A percentile compares a stretch with the other conserved stretches of the same genome.
phyloP scores from a whole-genome alignment of 2,797 vertebrate genomes.

The Lerista edwardsae region DNA sequence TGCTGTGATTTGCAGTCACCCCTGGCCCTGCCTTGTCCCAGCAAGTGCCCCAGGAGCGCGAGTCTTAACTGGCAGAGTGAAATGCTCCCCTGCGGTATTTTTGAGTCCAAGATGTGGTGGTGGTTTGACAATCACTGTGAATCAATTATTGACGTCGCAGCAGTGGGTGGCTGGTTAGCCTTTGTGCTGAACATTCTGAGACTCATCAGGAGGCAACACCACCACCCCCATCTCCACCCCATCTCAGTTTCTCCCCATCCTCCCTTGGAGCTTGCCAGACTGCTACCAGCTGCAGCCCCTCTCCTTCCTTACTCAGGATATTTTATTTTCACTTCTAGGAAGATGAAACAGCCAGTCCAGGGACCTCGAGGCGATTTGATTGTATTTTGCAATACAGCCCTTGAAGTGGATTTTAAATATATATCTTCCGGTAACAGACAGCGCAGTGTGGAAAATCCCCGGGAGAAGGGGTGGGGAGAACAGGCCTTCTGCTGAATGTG shows the following conservation, averaged over 20 bases:
- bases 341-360: conserved; percentile 13
- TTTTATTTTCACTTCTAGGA: conserved; percentile 4
- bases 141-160: conserved; percentile 23
- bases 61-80: not conserved
- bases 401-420: conserved; percentile 29
- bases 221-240: too few species aligned
- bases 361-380: conserved; percentile 6
- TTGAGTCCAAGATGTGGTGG: not conserved
- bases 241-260: not conserved
- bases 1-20: conserved; percentile 21
- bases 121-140: conserved; percentile 1
- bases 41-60: not conserved
- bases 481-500: not conserved
- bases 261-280: not conserved
- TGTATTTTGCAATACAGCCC: conserved; percentile 10
- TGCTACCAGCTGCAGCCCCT: not conserved
- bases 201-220: not conserved
- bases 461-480: not conserved
- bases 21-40: not conserved
- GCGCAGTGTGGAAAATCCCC: conserved; percentile 4
- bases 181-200: not conserved
- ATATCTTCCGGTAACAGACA: conserved; percentile 11
- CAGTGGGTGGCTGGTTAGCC: not conserved
- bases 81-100: not conserved
- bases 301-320: not conserved